Evolutionary conservation across 2,888 invertebrate genomes (phyloP).

Genomic region (Penaeus monodon): DNA sequence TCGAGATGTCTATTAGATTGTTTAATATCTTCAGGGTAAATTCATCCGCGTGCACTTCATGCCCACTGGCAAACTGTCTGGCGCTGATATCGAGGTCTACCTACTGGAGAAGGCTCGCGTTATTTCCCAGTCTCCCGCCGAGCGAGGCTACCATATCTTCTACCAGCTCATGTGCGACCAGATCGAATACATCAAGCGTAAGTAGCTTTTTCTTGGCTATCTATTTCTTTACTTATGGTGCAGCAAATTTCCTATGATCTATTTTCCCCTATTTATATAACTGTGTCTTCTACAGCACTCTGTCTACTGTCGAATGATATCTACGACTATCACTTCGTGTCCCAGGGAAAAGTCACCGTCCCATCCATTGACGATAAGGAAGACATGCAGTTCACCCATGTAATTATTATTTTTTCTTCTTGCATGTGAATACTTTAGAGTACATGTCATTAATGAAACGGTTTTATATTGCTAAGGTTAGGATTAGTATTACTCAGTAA

Average conservation of each 20-base stretch:
- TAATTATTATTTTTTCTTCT: too few species aligned
- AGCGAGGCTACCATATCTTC: constrained; percentile 99
- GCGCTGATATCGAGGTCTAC: constrained; percentile 99
- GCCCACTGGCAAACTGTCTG: constrained; percentile 69
- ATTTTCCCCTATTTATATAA: too few species aligned
- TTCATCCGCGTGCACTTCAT: too few species aligned
- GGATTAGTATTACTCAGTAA: too few species aligned
- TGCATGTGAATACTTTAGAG: too few species aligned
- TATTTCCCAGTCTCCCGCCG: constrained; percentile 97
- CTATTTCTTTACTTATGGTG: too few species aligned
- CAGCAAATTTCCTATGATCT: too few species aligned
- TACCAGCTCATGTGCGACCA: constrained; percentile 90
- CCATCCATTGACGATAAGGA: constrained; percentile 91
- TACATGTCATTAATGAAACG: too few species aligned
- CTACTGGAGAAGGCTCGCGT: constrained; percentile 99
- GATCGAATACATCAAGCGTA: background rate
- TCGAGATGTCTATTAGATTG: too few species aligned
- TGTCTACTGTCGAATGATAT: constrained; percentile 74
- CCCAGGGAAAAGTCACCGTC: constrained; percentile 93
- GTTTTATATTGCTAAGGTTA: too few species aligned
- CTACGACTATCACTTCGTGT: constrained; percentile 87
- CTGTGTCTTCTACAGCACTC: constrained; percentile 9
- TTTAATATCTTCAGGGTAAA: too few species aligned
- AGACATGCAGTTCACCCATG: constrained; percentile 77
- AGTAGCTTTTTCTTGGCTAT: too few species aligned